These are phyloP conservation scores for Labeo calbasu DNA, from an alignment of 2,797 vertebrate genomes.

Conservation along the genomic window DNA sequence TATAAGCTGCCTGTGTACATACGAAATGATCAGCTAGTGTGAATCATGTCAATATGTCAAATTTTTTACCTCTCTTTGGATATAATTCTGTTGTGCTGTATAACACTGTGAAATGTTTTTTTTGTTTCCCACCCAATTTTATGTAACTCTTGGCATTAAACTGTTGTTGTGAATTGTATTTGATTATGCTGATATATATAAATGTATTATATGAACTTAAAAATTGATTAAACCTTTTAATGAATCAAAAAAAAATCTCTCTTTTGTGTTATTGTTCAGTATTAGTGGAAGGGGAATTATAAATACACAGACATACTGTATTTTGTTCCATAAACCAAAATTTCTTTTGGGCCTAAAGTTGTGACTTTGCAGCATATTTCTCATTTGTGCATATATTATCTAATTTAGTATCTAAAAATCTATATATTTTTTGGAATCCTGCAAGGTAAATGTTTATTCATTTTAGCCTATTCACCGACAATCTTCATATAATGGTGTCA, in stretches of 20 bases:
- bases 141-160: neutral
- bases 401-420: neutral
- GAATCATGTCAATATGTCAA: neutral
- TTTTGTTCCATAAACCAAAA: no score
- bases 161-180: neutral
- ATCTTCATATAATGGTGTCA: neutral
- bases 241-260: neutral
- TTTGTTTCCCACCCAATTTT: neutral
- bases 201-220: conserved; percentile 18
- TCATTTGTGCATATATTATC: neutral
- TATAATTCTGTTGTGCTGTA: neutral
- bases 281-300: neutral
- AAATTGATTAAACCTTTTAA: conserved; percentile 5
- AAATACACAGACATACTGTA: neutral
- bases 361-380: neutral
- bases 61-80: neutral
- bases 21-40: neutral
- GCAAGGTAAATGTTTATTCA: neutral
- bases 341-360: neutral
- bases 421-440: no score
- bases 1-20: neutral
- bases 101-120: neutral
- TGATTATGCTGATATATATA: neutral
- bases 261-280: neutral
- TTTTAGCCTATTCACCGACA: neutral